Evolutionary conservation across 2,888 invertebrate species (phyloP).

Genomic region (Ichneumon xanthorius): DNA sequence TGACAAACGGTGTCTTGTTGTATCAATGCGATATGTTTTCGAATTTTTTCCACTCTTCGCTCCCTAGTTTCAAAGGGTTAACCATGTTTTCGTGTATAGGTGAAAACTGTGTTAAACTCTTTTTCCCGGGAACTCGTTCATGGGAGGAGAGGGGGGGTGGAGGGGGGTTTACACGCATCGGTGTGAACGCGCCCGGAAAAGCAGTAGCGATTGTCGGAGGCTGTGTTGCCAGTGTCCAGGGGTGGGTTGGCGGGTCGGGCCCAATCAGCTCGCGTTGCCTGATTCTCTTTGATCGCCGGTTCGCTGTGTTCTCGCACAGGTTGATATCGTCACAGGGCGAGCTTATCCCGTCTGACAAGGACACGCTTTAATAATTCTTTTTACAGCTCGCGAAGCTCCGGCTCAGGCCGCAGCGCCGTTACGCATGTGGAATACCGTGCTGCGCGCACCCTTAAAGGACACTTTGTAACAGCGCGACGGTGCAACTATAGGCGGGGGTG

Average conservation of each 20-base stretch:
- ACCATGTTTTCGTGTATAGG: not conserved
- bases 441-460: not conserved
- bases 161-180: not conserved
- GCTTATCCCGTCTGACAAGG: slow-evolving; percentile 53
- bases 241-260: slow-evolving; percentile 1
- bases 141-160: not conserved
- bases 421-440: slow-evolving; percentile 8
- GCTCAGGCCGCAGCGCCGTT: not conserved
- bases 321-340: slow-evolving; percentile 61
- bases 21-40: not conserved
- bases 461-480: not conserved
- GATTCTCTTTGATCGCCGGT: slow-evolving; percentile 73
- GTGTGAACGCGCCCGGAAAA: not conserved
- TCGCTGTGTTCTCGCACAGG: slow-evolving; percentile 49
- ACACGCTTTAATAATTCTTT: slow-evolving; percentile 80
- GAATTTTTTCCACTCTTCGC: not conserved
- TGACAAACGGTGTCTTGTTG: not conserved
- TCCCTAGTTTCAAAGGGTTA: not conserved
- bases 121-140: not conserved
- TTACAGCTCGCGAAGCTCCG: slow-evolving; percentile 69
- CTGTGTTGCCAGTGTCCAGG: slow-evolving; percentile 52
- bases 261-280: slow-evolving; percentile 57
- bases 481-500: not conserved
- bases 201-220: not conserved
- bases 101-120: not conserved